A percentile compares a stretch with the other conserved stretches of the same genome.
Evolutionary conservation across 2,113 vertebrate species (phyloP).

Genomic region (Erpornis zantholeuca): DNA sequence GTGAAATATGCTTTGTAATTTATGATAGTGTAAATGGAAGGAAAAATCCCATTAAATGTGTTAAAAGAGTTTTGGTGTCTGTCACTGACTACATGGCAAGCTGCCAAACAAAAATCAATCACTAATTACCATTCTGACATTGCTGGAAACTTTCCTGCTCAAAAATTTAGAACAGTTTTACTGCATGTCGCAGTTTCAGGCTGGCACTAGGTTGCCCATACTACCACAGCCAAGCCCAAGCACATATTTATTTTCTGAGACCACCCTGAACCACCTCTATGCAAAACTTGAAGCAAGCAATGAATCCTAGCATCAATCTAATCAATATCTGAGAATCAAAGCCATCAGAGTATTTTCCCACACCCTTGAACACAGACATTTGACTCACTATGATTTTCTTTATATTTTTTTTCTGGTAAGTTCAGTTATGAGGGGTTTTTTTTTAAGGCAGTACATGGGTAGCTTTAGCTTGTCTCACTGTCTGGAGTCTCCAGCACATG

Average conservation of each 20-base stretch:
- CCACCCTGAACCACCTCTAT: background rate
- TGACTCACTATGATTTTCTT: background rate
- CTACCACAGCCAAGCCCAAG: background rate
- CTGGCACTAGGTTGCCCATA: background rate
- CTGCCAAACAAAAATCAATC: constrained; percentile 14
- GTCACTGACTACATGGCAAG: constrained; percentile 16
- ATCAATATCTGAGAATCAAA: background rate
- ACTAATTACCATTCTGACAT: background rate
- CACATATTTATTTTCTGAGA: background rate
- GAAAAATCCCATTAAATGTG: constrained; percentile 76
- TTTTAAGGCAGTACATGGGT: background rate
- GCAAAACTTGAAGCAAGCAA: background rate
- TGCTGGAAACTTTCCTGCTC: background rate
- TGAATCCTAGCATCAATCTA: background rate
- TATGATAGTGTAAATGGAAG: constrained; percentile 79
- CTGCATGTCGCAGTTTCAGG: background rate
- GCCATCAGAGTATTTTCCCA: background rate
- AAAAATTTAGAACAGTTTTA: background rate
- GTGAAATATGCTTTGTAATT: constrained; percentile 83
- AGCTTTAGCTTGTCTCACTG: background rate
- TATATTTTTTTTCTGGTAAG: background rate
- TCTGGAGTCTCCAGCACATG: background rate
- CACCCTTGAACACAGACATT: background rate
- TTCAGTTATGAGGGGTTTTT: background rate
- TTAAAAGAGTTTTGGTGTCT: constrained; percentile 70